Evolutionary conservation across 2,113 vertebrate genomes (phyloP), one percentile per base, ranked within the genome.

Genomic region (Ageneiosus marmoratus): DNA sequence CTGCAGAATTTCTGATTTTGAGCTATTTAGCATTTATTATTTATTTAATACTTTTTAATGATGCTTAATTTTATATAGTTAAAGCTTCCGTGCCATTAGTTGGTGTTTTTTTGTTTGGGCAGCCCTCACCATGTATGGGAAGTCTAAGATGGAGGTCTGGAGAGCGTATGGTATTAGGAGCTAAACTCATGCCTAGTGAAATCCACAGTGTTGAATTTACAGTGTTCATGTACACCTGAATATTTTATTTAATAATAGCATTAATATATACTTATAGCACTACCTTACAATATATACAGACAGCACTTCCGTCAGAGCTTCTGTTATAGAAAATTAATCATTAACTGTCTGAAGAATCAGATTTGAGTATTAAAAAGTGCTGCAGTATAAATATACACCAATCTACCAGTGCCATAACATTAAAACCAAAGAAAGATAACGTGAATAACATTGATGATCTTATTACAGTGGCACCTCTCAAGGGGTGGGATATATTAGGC

Each of bases 161-260:
- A 80, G 69, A 80, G 80, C 44, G 63, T 77, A 72, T 50, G 69
- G 51, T 20, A 15, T 76, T 32, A 79, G 75, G 72, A 83, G 88
- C 88, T 88, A 46, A 86, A 92, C 87, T 92, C 84, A 89, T 32
- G n/a, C 56, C 63, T 58, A 65, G 58, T 65, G 44, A 79, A 79
- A 79, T 79, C 77, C 58, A 1, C 37, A 29, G 48, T 67, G 60
- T 51, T 65, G 20, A 65, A 80, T 67, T 24, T 63, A 65, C 44
- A 50, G 24, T 50, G 27, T 32, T 67, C 18, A 51, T 50, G n/a
- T 65, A 16, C 41, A 29, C 13, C 32, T 20, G 58, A 46, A 27
- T 8, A 32, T 50, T 74, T 12, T 20, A 29, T 29, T 50, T 51
- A 32, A 29, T 32, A 32, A 32, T 15, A 0, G 16, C 6, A 29